phyloP scores from a whole-genome alignment of 2,888 invertebrate genomes.

The Malthinus flaveolus region DNA sequence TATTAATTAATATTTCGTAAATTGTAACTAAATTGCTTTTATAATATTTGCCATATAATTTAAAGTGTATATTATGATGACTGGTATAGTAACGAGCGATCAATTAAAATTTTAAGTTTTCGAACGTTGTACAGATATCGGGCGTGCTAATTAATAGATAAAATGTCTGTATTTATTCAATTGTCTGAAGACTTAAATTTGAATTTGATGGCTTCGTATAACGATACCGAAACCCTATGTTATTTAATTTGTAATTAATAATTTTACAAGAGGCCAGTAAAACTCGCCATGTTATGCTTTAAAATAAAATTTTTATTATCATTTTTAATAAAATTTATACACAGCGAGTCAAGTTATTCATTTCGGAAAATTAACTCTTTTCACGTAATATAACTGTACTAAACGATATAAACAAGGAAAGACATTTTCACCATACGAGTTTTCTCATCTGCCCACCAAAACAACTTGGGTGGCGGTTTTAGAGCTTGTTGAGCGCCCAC shows the following conservation, averaged over 20 bases:
- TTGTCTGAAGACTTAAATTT: too few species aligned
- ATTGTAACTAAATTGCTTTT: too few species aligned
- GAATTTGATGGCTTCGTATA: too few species aligned
- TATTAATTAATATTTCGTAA: conserved; percentile 1
- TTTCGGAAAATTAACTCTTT: conserved; percentile 9
- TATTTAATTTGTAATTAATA: conserved; percentile 23
- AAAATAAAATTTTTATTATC: conserved; percentile 24
- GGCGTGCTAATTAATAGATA: too few species aligned
- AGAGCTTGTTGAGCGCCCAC: conserved; percentile 21
- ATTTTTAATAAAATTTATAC: conserved; percentile 16
- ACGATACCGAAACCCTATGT: conserved; percentile 16
- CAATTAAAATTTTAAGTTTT: too few species aligned
- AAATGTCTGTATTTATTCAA: too few species aligned
- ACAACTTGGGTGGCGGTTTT: conserved; percentile 25
- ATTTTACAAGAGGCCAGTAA: conserved; percentile 21
- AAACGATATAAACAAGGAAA: conserved; percentile 14
- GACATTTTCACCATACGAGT: conserved; percentile 13
- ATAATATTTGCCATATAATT: conserved; percentile 3
- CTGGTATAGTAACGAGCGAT: too few species aligned
- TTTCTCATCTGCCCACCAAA: conserved; percentile 22
- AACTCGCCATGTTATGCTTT: conserved; percentile 26
- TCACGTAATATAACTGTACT: conserved; percentile 9
- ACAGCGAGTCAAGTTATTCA: conserved; percentile 8
- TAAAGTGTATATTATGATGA: conserved; percentile 6
- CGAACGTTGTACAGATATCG: too few species aligned